phyloP scores from a whole-genome alignment of 2,797 vertebrate genomes.

The Falco peregrinus region DNA sequence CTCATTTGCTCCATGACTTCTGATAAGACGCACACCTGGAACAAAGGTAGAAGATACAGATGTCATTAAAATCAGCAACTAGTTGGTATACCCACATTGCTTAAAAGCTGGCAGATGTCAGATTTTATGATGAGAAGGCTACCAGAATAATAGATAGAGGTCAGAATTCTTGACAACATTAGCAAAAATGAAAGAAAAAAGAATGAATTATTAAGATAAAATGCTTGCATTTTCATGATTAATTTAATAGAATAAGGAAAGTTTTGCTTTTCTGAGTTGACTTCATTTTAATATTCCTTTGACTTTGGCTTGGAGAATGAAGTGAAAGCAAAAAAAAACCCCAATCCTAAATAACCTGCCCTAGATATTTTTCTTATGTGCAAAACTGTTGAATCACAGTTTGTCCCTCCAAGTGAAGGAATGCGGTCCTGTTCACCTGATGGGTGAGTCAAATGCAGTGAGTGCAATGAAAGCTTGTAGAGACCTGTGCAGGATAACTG shows the following conservation, averaged over 20 bases:
- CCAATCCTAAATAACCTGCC: background rate
- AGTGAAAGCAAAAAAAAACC: background rate
- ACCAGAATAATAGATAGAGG: background rate
- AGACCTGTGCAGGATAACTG: background rate
- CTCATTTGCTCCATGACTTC: background rate
- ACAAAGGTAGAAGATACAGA: background rate
- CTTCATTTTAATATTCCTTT: background rate
- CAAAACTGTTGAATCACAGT: background rate
- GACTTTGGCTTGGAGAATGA: background rate
- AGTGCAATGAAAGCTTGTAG: background rate
- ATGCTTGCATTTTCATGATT: background rate
- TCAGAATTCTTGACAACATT: background rate
- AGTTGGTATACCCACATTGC: background rate
- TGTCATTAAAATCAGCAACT: background rate
- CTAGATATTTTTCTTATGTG: background rate
- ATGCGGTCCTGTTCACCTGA: background rate
- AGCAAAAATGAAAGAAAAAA: background rate
- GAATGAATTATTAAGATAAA: background rate
- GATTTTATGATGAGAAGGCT: background rate
- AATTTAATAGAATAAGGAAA: background rate
- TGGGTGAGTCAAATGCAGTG: background rate
- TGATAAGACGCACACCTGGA: background rate
- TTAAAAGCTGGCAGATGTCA: background rate
- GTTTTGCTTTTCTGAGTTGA: background rate
- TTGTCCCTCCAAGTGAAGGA: background rate